phyloP scores from a whole-genome alignment of 2,797 vertebrate genomes.

The Pipistrellus nathusii region DNA sequence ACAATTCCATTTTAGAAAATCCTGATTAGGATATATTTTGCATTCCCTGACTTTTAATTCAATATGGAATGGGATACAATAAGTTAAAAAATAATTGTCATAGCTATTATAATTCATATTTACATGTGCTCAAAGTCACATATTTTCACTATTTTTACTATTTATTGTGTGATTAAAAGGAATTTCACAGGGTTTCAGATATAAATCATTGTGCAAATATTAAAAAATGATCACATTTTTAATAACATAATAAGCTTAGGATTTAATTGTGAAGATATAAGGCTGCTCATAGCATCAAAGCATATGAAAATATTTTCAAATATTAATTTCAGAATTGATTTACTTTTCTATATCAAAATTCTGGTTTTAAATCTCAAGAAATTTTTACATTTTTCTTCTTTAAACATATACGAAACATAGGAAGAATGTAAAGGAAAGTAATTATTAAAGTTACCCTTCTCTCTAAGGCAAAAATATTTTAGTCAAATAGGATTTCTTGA shows the following conservation, averaged over 20 bases:
- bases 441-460: background rate
- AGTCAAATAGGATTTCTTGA: constrained; percentile 55
- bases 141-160: background rate
- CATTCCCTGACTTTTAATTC: background rate
- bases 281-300: background rate
- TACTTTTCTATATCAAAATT: background rate
- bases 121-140: background rate
- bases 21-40: background rate
- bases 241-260: background rate
- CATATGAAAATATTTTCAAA: background rate
- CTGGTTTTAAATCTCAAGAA: background rate
- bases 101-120: background rate
- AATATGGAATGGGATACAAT: background rate
- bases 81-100: background rate
- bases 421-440: background rate
- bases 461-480: background rate
- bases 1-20: background rate
- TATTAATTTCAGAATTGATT: background rate
- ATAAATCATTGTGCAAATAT: background rate
- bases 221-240: background rate
- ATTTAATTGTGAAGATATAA: constrained; percentile 3
- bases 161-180: background rate
- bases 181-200: background rate
- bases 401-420: background rate
- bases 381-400: background rate